Evolutionary conservation across 2,113 vertebrate species (phyloP).

Genomic region (Brachyhypopomus gauderio): DNA sequence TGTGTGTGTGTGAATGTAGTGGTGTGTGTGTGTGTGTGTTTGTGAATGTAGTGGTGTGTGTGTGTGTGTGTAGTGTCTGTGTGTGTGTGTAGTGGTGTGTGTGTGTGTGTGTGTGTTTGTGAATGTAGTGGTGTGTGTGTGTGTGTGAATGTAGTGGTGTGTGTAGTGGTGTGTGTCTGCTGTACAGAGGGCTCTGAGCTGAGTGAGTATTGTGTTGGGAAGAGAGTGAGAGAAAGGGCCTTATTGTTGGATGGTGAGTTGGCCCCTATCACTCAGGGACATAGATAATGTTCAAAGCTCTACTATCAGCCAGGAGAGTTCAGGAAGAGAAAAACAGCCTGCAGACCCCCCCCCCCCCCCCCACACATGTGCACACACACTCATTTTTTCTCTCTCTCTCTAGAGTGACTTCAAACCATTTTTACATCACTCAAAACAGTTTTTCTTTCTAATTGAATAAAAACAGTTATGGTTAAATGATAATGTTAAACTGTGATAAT

Average conservation of each 20-base stretch:
- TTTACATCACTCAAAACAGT: background rate
- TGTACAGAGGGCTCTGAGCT: background rate
- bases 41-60: too few relatives aligned
- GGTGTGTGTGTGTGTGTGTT: too few relatives aligned
- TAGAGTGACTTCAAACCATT: background rate
- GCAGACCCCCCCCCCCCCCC: background rate
- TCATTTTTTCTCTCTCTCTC: background rate
- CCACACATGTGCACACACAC: background rate
- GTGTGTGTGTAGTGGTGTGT: too few relatives aligned
- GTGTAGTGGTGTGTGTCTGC: background rate
- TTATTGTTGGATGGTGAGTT: constrained; percentile 31
- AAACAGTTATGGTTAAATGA: constrained; percentile 16
- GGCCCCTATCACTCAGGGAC: constrained; percentile 38
- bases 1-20: too few relatives aligned
- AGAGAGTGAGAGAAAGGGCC: constrained; percentile 15
- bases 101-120: too few relatives aligned
- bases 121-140: background rate
- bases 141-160: too few relatives aligned
- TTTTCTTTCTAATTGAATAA: background rate
- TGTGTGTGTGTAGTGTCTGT: too few relatives aligned
- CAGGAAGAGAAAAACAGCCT: constrained; percentile 43
- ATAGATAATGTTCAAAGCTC: constrained; percentile 56
- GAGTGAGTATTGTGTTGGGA: background rate
- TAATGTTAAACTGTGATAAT: background rate
- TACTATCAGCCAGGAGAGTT: constrained; percentile 39